Evolutionary conservation across 1,140 invertebrate species (phyloP).

Genomic region (Drosophila kikkawai): DNA sequence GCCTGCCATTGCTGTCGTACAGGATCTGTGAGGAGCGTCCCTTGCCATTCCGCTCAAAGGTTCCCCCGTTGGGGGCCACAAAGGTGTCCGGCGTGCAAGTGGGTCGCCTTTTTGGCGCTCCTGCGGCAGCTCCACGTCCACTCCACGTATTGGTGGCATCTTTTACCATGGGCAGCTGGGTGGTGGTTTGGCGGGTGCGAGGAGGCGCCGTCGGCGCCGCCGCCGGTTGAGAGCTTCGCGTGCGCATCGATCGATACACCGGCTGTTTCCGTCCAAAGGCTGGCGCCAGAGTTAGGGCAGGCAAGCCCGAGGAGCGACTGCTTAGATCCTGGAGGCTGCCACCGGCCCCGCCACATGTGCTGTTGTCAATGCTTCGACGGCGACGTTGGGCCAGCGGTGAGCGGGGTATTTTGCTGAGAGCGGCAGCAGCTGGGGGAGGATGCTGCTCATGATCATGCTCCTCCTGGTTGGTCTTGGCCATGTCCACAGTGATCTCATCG

Average conservation of each 20-base stretch:
- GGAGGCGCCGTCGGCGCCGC: constrained; percentile 11
- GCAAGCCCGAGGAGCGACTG: constrained; percentile 51
- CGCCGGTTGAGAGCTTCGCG: constrained; percentile 22
- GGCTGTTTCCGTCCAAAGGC: constrained; percentile 67
- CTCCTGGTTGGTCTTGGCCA: constrained; percentile 88
- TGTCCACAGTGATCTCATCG: constrained; percentile 88
- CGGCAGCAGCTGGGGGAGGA: constrained; percentile 26
- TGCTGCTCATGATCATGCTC: constrained; percentile 85
- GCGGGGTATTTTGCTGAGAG: constrained; percentile 72
- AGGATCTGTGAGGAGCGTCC: constrained; percentile 88
- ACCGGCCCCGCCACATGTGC: constrained; percentile 59
- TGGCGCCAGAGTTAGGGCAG: constrained; percentile 13
- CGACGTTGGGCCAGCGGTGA: constrained; percentile 72
- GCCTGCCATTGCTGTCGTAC: constrained; percentile 87
- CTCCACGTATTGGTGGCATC: constrained; percentile 90
- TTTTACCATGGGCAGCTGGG: constrained; percentile 82
- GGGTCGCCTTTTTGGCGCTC: constrained; percentile 86
- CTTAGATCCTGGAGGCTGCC: constrained; percentile 74
- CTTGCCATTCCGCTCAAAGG: constrained; percentile 88
- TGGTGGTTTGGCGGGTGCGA: constrained; percentile 73
- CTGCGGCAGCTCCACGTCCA: constrained; percentile 86
- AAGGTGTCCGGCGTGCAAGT: constrained; percentile 89
- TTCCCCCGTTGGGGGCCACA: constrained; percentile 81
- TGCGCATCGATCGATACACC: constrained; percentile 79
- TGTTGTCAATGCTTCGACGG: constrained; percentile 76